Base-by-base conservation (phyloP, 2,888 invertebrate genomes). In the Dascillus cervinus region DNA sequence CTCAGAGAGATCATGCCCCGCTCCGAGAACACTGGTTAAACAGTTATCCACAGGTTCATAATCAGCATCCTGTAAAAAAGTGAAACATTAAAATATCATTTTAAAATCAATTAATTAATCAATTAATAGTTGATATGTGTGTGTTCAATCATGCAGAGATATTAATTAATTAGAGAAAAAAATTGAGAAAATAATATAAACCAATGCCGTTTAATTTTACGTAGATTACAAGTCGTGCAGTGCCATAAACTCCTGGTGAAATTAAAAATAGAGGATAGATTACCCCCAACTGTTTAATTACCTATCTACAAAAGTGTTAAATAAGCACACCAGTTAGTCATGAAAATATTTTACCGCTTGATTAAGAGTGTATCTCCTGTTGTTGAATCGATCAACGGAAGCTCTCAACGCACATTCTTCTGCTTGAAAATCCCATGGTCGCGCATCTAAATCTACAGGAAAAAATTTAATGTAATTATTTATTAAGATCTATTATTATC, bases 351-450 rank as follows among this genome's bases (percentile, higher is more conserved):
- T 49, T 44, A 58, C 58, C 34, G 53, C 55, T 23, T 34, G 34
- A 31, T 36, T 44, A 32, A 55, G 55, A 5, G 53, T 52, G 35
- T 98, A 97, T 42, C 97, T 75, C 11, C 97, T 77, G 56, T 85
- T 82, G 64, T 98, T 97, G 57, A 98, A 98, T 37, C 91, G 77
- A 67, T 98, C 97, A 2, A 98, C 96, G 44, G 88, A 89, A 1
- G 87, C 83, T 39, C 96, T 76, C 34, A 99, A 67, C 6, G 91
- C 84, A 63, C 94, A 92, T 61, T 99, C 98, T 62, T 98, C 97
- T 15, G 89, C 91, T 68, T 98, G 88, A 52, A 91, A 97, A 63
- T 98, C 96, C 95, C 95, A 96, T 1, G 96, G 96, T 38, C 94
- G 75, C 0, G 95, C 95, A 67, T 97, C 95, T 52, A 96, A 77